Evolutionary conservation across 2,113 vertebrate genomes (phyloP), one percentile per base, ranked within the genome.

Genomic region (Thinocorus orbignyianus): DNA sequence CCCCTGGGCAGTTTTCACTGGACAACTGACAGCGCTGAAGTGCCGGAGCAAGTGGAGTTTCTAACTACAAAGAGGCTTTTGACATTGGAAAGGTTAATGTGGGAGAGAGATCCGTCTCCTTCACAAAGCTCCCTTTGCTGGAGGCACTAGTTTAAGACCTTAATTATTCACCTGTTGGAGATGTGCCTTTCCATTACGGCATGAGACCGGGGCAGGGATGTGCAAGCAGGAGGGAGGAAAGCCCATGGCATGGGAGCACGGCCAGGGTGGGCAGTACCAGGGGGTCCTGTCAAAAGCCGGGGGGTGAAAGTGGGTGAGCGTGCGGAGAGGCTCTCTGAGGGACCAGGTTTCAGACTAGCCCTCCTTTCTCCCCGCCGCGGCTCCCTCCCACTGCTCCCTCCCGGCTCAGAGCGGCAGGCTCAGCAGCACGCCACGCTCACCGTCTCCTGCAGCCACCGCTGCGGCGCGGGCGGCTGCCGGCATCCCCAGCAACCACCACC

Each of bases 121-220:
- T 92, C 88, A 95, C 96, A 96, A 96, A 96, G 93, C 85, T 92
- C 57, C 65, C 93, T 96, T 96, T 93, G 80, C 92, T 93, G 74
- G 41, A 81, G 83, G 86, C 92, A 84, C 49, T 23, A 35, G 31
- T 37, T 79, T 69, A 76, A 95, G 90, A 88, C 88, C 91, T 96
- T 95, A 94, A 96, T 94, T 93, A 97, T 96, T 96, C 93, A 96
- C 96, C 96, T 96, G 95, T 93, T 95, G 96, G 95, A 96, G 81
- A 96, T 88, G 57, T 72, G 83, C 86, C 92, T 96, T 97, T 95
- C 93, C 86, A 93, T 86, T 60, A 92, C 33, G 0, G 88, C 74
- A 68, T n/a, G 46, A 64, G 84, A 70, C 14, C 2, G 0, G 62
- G 49, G 35, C 81, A 83, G 30, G 72, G 92, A 92, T 88, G 85